A percentile compares a stretch with the other conserved stretches of the same genome.
Evolutionary conservation across 2,797 vertebrate species (phyloP).

Genomic region (Poecilia velifera): DNA sequence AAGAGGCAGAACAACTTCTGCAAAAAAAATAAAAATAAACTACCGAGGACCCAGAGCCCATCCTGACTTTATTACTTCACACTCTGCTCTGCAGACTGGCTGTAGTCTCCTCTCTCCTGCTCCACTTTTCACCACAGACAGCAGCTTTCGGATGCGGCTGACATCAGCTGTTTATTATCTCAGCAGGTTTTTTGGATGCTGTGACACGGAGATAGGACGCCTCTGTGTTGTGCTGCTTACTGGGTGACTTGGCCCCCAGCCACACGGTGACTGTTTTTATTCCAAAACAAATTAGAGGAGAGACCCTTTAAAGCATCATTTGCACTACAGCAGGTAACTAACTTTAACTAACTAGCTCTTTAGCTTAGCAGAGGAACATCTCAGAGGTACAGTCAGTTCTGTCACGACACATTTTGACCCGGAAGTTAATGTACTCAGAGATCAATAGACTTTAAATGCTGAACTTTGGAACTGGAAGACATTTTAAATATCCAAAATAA

Average conservation of each 20-base stretch:
- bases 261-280: neutral
- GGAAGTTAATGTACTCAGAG: too few relatives aligned
- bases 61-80: neutral
- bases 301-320: neutral
- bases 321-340: neutral
- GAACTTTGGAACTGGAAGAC: too few relatives aligned
- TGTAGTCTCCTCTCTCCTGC: neutral
- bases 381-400: slow-evolving; percentile 1
- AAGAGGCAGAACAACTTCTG: neutral
- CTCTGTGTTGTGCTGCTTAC: neutral
- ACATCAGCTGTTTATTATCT: slow-evolving; percentile 10
- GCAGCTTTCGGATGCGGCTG: neutral
- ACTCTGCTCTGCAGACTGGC: neutral
- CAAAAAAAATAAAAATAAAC: neutral
- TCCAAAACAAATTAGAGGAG: neutral
- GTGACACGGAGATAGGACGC: neutral
- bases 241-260: neutral
- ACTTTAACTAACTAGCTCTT: neutral
- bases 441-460: too few relatives aligned
- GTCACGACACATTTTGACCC: too few relatives aligned
- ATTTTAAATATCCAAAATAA: too few relatives aligned
- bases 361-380: neutral
- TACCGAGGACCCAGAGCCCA: neutral
- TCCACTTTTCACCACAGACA: neutral
- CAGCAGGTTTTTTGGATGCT: neutral